Base-by-base conservation (phyloP, 1,140 invertebrate species). In the Halictus rubicundus region DNA sequence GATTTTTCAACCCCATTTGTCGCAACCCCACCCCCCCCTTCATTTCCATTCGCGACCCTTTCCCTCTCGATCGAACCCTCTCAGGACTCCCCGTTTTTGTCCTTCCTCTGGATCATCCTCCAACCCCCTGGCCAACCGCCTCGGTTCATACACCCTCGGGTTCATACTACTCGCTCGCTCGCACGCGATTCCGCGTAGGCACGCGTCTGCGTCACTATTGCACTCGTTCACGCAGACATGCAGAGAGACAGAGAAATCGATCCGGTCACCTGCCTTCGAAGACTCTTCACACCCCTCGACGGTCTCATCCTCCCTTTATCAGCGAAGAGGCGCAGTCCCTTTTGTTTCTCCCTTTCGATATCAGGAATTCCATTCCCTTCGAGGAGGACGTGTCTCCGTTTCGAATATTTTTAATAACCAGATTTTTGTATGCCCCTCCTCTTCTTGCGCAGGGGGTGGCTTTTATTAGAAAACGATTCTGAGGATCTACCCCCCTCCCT, bases 231-330 rank as follows among this genome's bases (percentile, higher is more conserved):
- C 60, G 57, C 49, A 72, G 12, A 52, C 6, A 64, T 6, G 23
- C 25, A n/a, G 57, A 19, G 57, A 61, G 66, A 80, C 69, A 77
- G 46, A 83, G 39, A 64, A 80, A 88, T 88, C 87, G 87, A 88
- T 88, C 82, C 77, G 46, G 61, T 85, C 63, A 88, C 86, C 84
- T 88, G 82, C 77, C 83, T 85, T 57, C 78, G 37, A 54, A 68
- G 66, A 52, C 72, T 73, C 54, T 78, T 78, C 73, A 75, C 84
- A 82, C 46, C 69, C n/a, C 63, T 52, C 39, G 49, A 52, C n/a
- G 57, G 74, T 74, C 78, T 54, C 60, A 52, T 42, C 63, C 71
- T 46, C 42, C 71, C 52, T 59, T 66, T 60, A 49, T 68, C 59
- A 21, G 12, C 7, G 19, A 75, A 54, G 37, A 70, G 59, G 39